These are phyloP conservation scores for Stenopsyche tienmushanensis DNA, from an alignment of 1,140 invertebrate species.

Conservation along the genomic window DNA sequence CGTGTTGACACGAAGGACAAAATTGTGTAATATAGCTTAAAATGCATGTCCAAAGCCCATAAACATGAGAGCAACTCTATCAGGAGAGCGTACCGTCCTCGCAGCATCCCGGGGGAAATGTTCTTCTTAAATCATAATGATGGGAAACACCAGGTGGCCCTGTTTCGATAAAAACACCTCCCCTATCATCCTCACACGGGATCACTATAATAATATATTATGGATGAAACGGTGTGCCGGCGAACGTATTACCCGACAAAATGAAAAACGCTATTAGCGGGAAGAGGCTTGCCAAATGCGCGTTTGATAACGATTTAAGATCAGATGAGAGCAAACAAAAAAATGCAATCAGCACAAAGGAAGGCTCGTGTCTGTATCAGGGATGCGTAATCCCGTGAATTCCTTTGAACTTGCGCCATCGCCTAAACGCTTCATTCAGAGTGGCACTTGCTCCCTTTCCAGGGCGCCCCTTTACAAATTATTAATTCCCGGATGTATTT, in stretches of 20 bases:
- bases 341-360: too few relatives aligned
- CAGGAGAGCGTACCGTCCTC: neutral
- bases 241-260: too few relatives aligned
- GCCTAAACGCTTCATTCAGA: too few relatives aligned
- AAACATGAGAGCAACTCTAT: conserved; percentile 1
- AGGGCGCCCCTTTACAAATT: conserved; percentile 1
- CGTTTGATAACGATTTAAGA: too few relatives aligned
- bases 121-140: conserved; percentile 37
- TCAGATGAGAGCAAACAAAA: too few relatives aligned
- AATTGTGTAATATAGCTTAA: neutral
- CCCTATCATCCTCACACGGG: neutral
- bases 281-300: too few relatives aligned
- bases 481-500: conserved; percentile 14
- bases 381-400: too few relatives aligned
- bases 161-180: conserved; percentile 24
- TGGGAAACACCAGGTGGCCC: conserved; percentile 30
- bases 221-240: neutral
- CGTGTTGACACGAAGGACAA: neutral
- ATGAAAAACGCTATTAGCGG: too few relatives aligned
- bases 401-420: too few relatives aligned
- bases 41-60: conserved; percentile 13
- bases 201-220: conserved; percentile 12
- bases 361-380: too few relatives aligned
- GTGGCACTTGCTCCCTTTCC: too few relatives aligned
- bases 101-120: conserved; percentile 1